A percentile compares a stretch with the other conserved stretches of the same genome.
Evolutionary conservation across 2,797 vertebrate species (phyloP).

Genomic region (Ceyx erithaca): DNA sequence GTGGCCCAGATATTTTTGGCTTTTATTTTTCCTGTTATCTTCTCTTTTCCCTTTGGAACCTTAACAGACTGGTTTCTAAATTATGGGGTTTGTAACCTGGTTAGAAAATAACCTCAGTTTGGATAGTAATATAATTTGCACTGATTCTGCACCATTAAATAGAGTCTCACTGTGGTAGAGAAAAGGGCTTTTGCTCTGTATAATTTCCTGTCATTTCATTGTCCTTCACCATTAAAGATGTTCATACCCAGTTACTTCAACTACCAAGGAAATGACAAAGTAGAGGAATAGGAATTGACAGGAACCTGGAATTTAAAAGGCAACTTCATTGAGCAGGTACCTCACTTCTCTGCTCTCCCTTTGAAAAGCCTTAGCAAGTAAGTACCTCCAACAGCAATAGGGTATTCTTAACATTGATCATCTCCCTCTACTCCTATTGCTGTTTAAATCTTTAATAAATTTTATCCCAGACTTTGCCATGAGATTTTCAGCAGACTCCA

Average conservation of each 20-base stretch:
- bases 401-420: background rate
- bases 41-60: background rate
- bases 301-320: background rate
- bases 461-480: background rate
- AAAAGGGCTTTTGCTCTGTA: background rate
- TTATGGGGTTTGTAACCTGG: background rate
- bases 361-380: background rate
- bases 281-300: background rate
- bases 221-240: background rate
- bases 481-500: background rate
- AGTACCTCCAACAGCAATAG: background rate
- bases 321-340: background rate
- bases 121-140: background rate
- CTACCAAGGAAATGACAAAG: constrained; percentile 2
- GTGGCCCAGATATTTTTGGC: background rate
- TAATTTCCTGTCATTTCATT: background rate
- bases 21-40: background rate
- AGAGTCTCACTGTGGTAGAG: background rate
- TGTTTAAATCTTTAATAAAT: background rate
- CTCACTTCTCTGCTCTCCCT: background rate
- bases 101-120: background rate
- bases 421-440: background rate
- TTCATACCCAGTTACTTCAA: background rate
- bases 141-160: background rate
- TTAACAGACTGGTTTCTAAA: background rate